These are phyloP conservation scores for Atta cephalotes DNA, from an alignment of 1,140 invertebrate species.

Conservation along the genomic window DNA sequence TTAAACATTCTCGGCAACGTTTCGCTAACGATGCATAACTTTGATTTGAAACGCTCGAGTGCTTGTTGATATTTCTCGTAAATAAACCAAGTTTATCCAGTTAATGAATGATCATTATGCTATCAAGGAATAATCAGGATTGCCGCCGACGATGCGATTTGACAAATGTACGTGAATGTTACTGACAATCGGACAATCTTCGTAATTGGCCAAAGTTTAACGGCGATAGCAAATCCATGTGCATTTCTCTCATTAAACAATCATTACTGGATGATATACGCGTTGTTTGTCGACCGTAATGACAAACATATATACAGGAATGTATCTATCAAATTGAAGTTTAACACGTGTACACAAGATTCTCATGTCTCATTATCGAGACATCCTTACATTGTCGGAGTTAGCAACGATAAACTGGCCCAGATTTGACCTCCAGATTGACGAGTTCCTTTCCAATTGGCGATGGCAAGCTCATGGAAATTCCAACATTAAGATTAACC, in stretches of 20 bases:
- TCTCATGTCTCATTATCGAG: conserved; percentile 2
- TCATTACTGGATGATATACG: conserved; percentile 26
- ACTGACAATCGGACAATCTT: conserved; percentile 17
- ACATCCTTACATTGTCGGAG: not conserved
- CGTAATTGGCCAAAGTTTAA: conserved; percentile 49
- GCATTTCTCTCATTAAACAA: conserved; percentile 49
- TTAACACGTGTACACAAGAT: not conserved
- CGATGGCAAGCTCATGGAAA: not conserved
- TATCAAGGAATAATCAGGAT: conserved; percentile 46
- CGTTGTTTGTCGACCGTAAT: not conserved
- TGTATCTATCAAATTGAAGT: conserved; percentile 27
- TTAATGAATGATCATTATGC: conserved; percentile 51
- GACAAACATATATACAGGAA: not conserved
- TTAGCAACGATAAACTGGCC: not conserved
- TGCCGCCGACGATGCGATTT: conserved; percentile 42
- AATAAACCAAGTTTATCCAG: conserved; percentile 44
- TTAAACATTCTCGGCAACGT: not conserved
- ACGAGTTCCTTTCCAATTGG: not conserved
- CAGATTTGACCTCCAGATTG: not conserved
- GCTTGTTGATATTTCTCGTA: conserved; percentile 36
- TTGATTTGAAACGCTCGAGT: not conserved
- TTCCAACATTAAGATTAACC: conserved; percentile 8
- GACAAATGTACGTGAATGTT: conserved; percentile 27
- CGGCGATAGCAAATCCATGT: not conserved
- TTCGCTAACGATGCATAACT: not conserved